Evolutionary conservation across 1,140 invertebrate species (phyloP).

Genomic region (Colletes gigas): DNA sequence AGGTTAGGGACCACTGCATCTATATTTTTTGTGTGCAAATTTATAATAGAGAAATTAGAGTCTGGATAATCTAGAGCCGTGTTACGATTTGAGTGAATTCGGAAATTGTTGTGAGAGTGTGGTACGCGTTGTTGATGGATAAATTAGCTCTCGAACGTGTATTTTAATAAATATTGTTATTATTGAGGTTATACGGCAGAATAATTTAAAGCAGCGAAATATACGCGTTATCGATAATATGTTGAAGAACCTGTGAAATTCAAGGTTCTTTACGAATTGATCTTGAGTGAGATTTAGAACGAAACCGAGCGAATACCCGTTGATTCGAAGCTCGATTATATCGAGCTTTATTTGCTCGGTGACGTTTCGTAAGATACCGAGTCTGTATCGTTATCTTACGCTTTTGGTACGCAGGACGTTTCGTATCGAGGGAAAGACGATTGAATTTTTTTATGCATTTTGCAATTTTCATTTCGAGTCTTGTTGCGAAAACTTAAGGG

Average conservation of each 20-base stretch:
- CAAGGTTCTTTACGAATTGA: not conserved
- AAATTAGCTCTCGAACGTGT: conserved; percentile 2
- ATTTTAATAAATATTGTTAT: conserved; percentile 33
- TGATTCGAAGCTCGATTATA: conserved; percentile 8
- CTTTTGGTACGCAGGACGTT: conserved; percentile 46
- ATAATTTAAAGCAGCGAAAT: conserved; percentile 8
- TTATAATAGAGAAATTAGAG: not conserved
- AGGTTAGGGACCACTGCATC: not conserved
- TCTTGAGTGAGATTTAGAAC: not conserved
- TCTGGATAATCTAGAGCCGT: not conserved
- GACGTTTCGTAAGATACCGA: conserved; percentile 20
- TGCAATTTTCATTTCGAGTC: conserved; percentile 15
- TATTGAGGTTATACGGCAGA: not conserved
- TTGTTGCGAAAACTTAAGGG: conserved; percentile 10
- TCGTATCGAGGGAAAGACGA: conserved; percentile 16
- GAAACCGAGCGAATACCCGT: conserved; percentile 2
- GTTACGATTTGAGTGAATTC: not conserved
- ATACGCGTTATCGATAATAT: not conserved
- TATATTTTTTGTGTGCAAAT: not conserved
- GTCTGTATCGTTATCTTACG: conserved; percentile 23
- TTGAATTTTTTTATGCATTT: conserved; percentile 30
- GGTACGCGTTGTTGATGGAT: not conserved
- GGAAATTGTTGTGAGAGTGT: conserved; percentile 9
- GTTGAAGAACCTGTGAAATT: not conserved
- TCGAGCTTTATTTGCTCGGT: conserved; percentile 18